A percentile compares a stretch with the other conserved stretches of the same genome.
These are phyloP conservation scores for Penaeus indicus DNA, from an alignment of 1,140 invertebrate species.

Conservation along the genomic window DNA sequence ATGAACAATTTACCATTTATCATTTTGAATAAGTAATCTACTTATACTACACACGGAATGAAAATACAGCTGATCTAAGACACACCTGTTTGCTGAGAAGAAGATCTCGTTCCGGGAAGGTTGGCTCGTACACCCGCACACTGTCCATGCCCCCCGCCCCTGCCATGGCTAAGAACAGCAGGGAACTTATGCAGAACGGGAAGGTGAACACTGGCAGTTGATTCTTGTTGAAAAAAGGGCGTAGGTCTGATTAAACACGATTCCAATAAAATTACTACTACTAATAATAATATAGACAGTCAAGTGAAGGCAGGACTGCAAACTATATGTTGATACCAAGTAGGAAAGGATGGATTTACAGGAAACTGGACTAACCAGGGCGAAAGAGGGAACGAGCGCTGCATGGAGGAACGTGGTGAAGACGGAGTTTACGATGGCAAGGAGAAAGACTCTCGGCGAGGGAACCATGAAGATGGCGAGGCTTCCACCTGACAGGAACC, in stretches of 20 bases:
- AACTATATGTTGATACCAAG: not conserved
- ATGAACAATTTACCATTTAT: too few species aligned
- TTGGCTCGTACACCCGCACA: not conserved
- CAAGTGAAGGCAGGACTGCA: too few species aligned
- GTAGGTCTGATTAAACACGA: too few species aligned
- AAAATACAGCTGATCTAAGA: too few species aligned
- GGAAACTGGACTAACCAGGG: constrained; percentile 3
- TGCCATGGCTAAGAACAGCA: constrained; percentile 45
- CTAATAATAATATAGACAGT: too few species aligned
- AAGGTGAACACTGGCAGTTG: constrained; percentile 59
- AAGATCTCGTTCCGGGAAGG: constrained; percentile 52
- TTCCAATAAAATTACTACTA: too few species aligned
- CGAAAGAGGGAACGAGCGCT: constrained; percentile 37
- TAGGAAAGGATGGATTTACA: not conserved
- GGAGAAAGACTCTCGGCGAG: not conserved
- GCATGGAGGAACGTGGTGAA: constrained; percentile 37
- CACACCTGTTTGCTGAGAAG: not conserved
- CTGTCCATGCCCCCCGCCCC: not conserved
- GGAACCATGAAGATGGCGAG: constrained; percentile 64
- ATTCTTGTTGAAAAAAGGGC: not conserved
- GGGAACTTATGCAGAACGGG: constrained; percentile 56
- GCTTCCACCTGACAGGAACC: constrained; percentile 55
- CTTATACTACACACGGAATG: too few species aligned
- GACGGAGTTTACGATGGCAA: constrained; percentile 48
- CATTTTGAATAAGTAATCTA: too few species aligned